Evolutionary conservation across 2,113 vertebrate genomes (phyloP).

Genomic region (Platichthys flesus): DNA sequence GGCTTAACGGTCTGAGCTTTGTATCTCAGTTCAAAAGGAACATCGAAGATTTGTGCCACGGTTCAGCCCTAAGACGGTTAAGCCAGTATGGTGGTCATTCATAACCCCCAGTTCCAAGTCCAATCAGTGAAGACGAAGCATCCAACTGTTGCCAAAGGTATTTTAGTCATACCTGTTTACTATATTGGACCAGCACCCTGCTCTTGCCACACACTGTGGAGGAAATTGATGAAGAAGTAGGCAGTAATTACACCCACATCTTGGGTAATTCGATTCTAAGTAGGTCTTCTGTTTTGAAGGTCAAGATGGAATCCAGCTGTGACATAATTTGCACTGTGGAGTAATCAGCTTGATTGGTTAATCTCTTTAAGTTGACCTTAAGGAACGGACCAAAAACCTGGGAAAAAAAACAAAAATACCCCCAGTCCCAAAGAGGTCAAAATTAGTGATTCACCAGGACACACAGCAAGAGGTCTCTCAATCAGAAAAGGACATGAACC

Average conservation of each 20-base stretch:
- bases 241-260: slow-evolving; percentile 8
- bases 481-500: slow-evolving; percentile 58
- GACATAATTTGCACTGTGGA: slow-evolving; percentile 34
- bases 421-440: slow-evolving; percentile 25
- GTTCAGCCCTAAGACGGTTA: slow-evolving; percentile 70
- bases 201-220: slow-evolving; percentile 12
- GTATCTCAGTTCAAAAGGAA: slow-evolving; percentile 79
- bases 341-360: slow-evolving; percentile 31
- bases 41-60: slow-evolving; percentile 71
- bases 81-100: slow-evolving; percentile 59
- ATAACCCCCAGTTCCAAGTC: slow-evolving; percentile 43
- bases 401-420: slow-evolving; percentile 11
- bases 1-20: slow-evolving; percentile 77
- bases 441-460: slow-evolving; percentile 58
- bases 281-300: slow-evolving; percentile 35
- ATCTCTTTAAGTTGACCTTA: slow-evolving; percentile 19
- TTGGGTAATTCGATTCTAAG: not conserved
- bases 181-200: slow-evolving; percentile 20
- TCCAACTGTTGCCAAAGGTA: slow-evolving; percentile 51
- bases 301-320: slow-evolving; percentile 22
- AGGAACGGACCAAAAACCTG: slow-evolving; percentile 1
- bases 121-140: slow-evolving; percentile 58
- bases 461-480: slow-evolving; percentile 48
- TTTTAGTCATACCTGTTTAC: slow-evolving; percentile 48
- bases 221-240: too few species aligned